Evolutionary conservation across 2,888 invertebrate species (phyloP), one percentile per base, ranked within the genome.

Genomic region (Erebia ligea): DNA sequence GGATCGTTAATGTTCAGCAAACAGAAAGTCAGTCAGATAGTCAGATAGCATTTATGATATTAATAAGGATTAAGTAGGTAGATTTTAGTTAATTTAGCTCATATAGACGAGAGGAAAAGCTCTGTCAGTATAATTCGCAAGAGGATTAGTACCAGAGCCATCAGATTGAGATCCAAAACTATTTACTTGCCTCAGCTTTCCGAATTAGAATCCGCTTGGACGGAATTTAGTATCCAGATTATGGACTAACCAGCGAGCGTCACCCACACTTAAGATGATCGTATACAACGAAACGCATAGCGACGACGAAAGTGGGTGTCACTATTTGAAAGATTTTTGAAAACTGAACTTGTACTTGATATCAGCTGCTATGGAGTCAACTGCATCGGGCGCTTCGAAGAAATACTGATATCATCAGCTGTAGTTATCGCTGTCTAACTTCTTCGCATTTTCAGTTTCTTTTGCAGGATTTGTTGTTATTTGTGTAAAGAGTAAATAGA

Each of bases 191-290:
- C 70, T 67, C 57, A 68, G 66, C 17, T 19, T 25, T 15, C 61
- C 66, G 72, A 71, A 74, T 76, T 76, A 74, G 74, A 69, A 70
- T 73, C 64, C 71, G 73, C 74, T 72, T 64, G 74, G 70, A 72
- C 68, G 74, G 73, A 76, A 77, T 76, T 76, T 67, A 71, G 75
- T 71, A 75, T 70, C 72, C 71, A 76, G 77, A 76, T 76, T 75
- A 73, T 71, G 63, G 69, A 67, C 61, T 58, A 61, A 70, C 66
- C 74, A 66, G 68, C 66, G 64, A 75, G 57, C 73, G 56, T 69
- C 68, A 72, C 54, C 63, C 68, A 19, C 13, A 48, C 5, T 48
- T 9, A 54, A 54, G 19, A 19, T 17, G 19, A 54, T 19, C 19
- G 19, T 17, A 54, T 54, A 54, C 17, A 10, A 19, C 10, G 19